Conservation (phyloP, 2,888 invertebrate genomes). For the Tuberolachnus salignus region DNA sequence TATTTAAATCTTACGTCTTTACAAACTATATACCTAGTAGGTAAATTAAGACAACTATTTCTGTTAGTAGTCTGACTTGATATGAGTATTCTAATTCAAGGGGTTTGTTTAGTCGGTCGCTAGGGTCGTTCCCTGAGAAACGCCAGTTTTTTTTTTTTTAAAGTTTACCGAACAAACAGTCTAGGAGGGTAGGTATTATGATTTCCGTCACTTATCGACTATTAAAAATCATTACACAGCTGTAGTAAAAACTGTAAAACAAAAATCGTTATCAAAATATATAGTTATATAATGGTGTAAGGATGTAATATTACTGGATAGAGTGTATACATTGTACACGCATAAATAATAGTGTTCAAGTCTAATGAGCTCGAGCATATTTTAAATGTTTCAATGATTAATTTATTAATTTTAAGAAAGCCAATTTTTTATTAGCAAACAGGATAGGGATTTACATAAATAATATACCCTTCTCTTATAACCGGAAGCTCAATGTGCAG, state of each 20-base stretch:
- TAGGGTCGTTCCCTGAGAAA: slow-evolving; percentile 46
- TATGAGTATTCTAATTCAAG: neutral
- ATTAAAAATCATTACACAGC: neutral
- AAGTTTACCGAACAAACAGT: slow-evolving; percentile 46
- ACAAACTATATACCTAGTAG: neutral
- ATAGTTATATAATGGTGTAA: neutral
- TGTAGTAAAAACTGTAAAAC: neutral
- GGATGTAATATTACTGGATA: neutral
- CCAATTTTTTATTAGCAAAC: no score
- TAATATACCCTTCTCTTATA: no score
- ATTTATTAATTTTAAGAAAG: no score
- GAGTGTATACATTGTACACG: neutral
- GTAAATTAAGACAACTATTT: neutral
- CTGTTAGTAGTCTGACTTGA: slow-evolving; percentile 7
- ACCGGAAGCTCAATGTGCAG: no score
- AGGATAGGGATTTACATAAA: no score
- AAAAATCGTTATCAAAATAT: neutral
- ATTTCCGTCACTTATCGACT: neutral
- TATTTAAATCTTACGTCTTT: neutral
- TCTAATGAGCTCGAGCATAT: neutral
- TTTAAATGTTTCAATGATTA: neutral
- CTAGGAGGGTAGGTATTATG: neutral
- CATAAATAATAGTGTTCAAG: neutral
- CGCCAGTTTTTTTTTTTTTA: neutral
- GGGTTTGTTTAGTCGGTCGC: slow-evolving; percentile 23